A percentile compares a stretch with the other conserved stretches of the same genome.
Conservation (phyloP, 1,140 invertebrate genomes). For the Aradophagus sp. region DNA sequence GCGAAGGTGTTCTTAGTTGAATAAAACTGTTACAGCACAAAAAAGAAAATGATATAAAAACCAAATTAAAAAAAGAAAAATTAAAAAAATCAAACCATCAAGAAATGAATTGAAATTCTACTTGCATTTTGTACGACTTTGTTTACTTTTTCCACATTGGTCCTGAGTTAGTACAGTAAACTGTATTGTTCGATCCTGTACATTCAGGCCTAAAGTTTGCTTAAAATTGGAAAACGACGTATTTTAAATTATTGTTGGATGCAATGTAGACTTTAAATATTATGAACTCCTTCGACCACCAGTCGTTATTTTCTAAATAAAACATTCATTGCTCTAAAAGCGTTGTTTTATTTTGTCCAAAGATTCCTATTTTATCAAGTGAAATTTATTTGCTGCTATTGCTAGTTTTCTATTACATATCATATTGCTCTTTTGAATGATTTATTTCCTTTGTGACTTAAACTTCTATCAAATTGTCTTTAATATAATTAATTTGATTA, state of each 20-base stretch:
- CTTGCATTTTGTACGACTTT: conserved; percentile 25
- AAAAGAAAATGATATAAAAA: conserved; percentile 28
- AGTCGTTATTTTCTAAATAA: conserved; percentile 54
- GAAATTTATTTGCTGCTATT: too few relatives aligned
- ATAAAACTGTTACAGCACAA: conserved; percentile 41
- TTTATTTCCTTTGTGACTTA: too few relatives aligned
- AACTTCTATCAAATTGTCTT: too few relatives aligned
- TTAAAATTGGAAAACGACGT: conserved; percentile 31
- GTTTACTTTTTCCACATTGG: conserved; percentile 18
- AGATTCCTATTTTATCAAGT: too few relatives aligned
- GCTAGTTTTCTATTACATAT: too few relatives aligned
- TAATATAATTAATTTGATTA: too few relatives aligned
- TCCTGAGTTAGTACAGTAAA: conserved; percentile 15
- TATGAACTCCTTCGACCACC: conserved; percentile 39
- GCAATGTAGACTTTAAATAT: conserved; percentile 48
- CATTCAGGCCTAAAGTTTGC: conserved; percentile 32
- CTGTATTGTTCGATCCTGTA: conserved; percentile 9
- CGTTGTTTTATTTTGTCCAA: conserved; percentile 11
- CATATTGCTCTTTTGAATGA: too few relatives aligned
- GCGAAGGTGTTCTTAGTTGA: conserved; percentile 16
- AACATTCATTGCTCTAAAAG: conserved; percentile 41
- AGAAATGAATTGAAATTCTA: conserved; percentile 24
- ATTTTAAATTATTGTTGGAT: conserved; percentile 45
- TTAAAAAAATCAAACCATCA: too few relatives aligned
- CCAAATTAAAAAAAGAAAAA: too few relatives aligned